A percentile compares a stretch with the other conserved stretches of the same genome.
Conservation (phyloP, 2,113 vertebrate genomes). For the Myanophis thanlyinensis region DNA sequence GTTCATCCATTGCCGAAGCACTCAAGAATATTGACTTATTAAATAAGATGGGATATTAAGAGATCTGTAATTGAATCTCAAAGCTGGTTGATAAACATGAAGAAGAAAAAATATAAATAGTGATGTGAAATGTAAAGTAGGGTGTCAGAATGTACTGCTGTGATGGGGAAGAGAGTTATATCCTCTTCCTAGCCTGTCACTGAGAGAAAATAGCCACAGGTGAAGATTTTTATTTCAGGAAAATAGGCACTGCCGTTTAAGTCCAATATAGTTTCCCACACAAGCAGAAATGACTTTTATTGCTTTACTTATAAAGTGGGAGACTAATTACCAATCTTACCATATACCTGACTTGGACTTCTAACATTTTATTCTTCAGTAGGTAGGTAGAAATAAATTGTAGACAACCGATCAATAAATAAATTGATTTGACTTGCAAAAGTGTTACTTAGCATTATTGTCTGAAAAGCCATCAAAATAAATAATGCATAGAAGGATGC, state of each 20-base stretch:
- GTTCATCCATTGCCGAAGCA: neutral
- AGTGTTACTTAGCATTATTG: neutral
- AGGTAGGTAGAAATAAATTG: neutral
- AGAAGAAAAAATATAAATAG: neutral
- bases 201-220: neutral
- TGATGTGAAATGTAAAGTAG: neutral
- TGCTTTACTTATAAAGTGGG: neutral
- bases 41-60: neutral
- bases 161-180: neutral
- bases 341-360: neutral
- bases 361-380: neutral
- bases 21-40: neutral
- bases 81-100: neutral
- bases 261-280: neutral
- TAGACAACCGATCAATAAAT: neutral
- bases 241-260: neutral
- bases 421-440: neutral
- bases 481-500: neutral
- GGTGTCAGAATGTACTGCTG: neutral
- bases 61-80: neutral
- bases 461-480: neutral
- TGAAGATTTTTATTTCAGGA: neutral
- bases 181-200: neutral
- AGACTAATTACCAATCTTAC: neutral
- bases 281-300: neutral